Conservation (phyloP, 2,888 invertebrate genomes). For the Epirrita christyi region DNA sequence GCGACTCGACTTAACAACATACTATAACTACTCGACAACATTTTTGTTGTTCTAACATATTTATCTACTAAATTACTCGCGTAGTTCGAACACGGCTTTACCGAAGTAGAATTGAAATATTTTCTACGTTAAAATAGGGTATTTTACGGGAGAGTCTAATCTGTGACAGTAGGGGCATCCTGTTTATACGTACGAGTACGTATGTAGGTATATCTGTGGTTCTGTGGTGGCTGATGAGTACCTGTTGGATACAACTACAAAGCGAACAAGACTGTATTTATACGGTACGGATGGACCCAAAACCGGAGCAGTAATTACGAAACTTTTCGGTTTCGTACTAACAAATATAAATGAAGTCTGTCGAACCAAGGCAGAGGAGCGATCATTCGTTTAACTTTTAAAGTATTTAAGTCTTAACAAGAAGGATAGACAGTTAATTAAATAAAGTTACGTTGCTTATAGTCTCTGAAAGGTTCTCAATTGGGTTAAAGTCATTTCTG, state of each 20-base stretch:
- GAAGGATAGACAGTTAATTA: slow-evolving; percentile 10
- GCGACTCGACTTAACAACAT: too few species aligned
- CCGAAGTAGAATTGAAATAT: too few species aligned
- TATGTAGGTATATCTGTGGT: slow-evolving; percentile 9
- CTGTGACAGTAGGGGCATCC: slow-evolving; percentile 8
- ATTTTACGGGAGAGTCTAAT: slow-evolving; percentile 2
- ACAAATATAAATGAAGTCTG: slow-evolving; percentile 53
- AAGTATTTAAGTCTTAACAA: slow-evolving; percentile 13
- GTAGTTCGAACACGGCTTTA: too few species aligned
- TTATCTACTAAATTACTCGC: too few species aligned
- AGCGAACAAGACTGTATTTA: slow-evolving; percentile 22
- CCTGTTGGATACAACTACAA: slow-evolving; percentile 50
- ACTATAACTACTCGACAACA: too few species aligned
- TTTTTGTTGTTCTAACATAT: too few species aligned
- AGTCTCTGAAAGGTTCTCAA: background rate
- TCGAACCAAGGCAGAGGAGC: slow-evolving; percentile 35
- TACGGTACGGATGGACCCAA: slow-evolving; percentile 26
- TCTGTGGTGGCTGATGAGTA: slow-evolving; percentile 42
- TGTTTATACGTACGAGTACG: slow-evolving; percentile 6
- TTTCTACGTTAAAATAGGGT: background rate
- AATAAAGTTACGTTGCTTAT: background rate
- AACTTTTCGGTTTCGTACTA: slow-evolving; percentile 45
- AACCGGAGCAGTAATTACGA: slow-evolving; percentile 53
- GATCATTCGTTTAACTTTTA: slow-evolving; percentile 38
- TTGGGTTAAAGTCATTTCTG: background rate